These are phyloP conservation scores for Melanotaenia nigrans DNA, from an alignment of 2,797 vertebrate species.

Conservation along the genomic window DNA sequence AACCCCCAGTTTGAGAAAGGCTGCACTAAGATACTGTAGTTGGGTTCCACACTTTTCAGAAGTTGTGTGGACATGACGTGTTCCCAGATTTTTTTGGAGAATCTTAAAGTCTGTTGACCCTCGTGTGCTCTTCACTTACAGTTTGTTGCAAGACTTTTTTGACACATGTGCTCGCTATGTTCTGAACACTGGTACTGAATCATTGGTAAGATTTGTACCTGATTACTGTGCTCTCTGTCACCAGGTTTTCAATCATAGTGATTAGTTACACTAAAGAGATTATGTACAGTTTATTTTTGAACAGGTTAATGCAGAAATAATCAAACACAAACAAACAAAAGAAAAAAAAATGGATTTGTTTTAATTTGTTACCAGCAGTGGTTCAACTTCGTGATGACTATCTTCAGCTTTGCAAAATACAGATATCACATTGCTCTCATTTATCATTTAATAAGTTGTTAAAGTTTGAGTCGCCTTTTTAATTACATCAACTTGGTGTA, in stretches of 20 bases:
- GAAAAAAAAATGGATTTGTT: too few species aligned
- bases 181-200: too few species aligned
- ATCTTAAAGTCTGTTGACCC: not conserved
- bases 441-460: not conserved
- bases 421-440: too few species aligned
- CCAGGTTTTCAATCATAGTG: not conserved
- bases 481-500: not conserved
- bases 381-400: too few species aligned
- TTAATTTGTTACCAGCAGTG: too few species aligned
- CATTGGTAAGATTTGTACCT: not conserved
- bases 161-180: too few species aligned
- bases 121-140: not conserved
- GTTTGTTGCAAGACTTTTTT: constrained; percentile 8
- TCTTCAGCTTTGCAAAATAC: too few species aligned
- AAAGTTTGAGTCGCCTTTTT: not conserved
- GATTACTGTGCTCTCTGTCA: not conserved
- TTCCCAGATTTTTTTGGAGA: constrained; percentile 2
- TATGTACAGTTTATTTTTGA: not conserved
- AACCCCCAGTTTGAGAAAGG: too few species aligned
- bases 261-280: not conserved
- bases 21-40: not conserved
- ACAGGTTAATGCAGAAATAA: constrained; percentile 48
- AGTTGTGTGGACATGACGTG: constrained; percentile 1
- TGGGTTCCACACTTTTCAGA: not conserved
- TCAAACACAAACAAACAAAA: constrained; percentile 29